Conservation (phyloP, 2,888 invertebrate genomes). For the Heliconius ismenius region DNA sequence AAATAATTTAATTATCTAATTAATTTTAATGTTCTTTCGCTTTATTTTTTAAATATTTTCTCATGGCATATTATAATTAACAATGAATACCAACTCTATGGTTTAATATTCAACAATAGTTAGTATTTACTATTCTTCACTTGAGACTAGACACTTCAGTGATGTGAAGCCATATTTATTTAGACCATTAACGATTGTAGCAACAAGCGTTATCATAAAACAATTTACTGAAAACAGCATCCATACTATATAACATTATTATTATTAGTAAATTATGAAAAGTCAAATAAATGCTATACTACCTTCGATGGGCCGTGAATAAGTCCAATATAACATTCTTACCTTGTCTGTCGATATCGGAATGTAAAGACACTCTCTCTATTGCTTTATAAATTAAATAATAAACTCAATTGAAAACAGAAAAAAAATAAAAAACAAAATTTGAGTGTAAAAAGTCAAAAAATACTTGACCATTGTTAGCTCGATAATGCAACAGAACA, state of each 20-base stretch:
- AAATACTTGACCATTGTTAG: constrained; percentile 82
- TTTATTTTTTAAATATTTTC: constrained; percentile 1
- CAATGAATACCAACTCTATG: constrained; percentile 17
- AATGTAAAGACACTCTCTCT: constrained; percentile 72
- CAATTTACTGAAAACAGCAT: constrained; percentile 32
- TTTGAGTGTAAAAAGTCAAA: constrained; percentile 84
- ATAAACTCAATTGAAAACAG: constrained; percentile 67
- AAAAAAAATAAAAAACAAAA: constrained; percentile 60
- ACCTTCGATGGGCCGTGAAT: constrained; percentile 71
- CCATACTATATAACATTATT: constrained; percentile 26
- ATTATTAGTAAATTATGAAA: constrained; percentile 49
- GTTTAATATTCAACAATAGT: constrained; percentile 15
- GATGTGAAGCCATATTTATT: constrained; percentile 24
- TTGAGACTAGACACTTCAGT: constrained; percentile 29
- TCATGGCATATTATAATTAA: constrained; percentile 6
- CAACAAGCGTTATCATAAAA: constrained; percentile 28
- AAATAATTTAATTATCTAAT: constrained; percentile 28
- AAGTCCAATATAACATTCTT: constrained; percentile 63
- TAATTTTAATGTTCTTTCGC: constrained; percentile 21
- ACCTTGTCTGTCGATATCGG: constrained; percentile 76
- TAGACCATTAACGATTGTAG: constrained; percentile 30
- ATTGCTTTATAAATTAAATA: constrained; percentile 55
- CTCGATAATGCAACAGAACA: constrained; percentile 79
- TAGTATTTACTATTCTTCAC: constrained; percentile 22
- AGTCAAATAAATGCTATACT: constrained; percentile 83